Base-by-base conservation (phyloP, 2,888 invertebrate genomes). In the Aphelenchoides bicaudatus region DNA sequence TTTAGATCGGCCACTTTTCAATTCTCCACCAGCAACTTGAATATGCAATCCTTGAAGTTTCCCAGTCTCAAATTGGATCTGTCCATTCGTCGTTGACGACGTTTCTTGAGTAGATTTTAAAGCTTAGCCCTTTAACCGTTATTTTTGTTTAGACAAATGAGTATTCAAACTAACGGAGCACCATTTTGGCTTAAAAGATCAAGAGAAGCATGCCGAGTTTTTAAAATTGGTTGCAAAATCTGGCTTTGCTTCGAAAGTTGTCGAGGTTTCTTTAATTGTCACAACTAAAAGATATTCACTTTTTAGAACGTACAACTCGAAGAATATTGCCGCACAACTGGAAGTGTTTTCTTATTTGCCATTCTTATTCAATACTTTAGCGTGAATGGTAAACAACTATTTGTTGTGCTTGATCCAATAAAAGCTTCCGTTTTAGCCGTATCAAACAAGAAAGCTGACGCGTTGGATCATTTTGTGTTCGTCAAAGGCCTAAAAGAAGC, bases 381-480 rank as follows among this genome's bases (percentile, higher is more conserved):
- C 16, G 3, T 2, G 1, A 53, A 53, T 27, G 39, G 39, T 23
- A 16, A 47, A 5, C 27, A 47, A 16, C 29, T 4, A 19, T 5
- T 10, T 8, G 28, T 4, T 4, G 6, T 6, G 19, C 5, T n/a
- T n/a, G n/a, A n/a, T n/a, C n/a, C n/a, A 25, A 21, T 53, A 23
- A 2, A 13, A 53, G 10, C n/a, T 10, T 2, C 10, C 3, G 16
- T 39, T 58, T 62, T 34, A 58, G 58, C 30, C n/a, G 25, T 58
- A 28, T 43, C 58, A 10, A 58, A 16, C 23, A 58, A 59, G 30
- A 60, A 59, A 28, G 16, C 13, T 25, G 58, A 58, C n/a, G 16
- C 28, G 16, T 19, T 58, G 13, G 58, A 58, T 47, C 28, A 21
- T 2, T 39, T 21, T 39, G 38, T 39, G 3, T 16, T 58, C 2